Percentiles rank a stretch among this genome's conserved stretches.
Evolutionary conservation across 2,113 vertebrate genomes (phyloP).

Genomic region (Colaptes auratus): DNA sequence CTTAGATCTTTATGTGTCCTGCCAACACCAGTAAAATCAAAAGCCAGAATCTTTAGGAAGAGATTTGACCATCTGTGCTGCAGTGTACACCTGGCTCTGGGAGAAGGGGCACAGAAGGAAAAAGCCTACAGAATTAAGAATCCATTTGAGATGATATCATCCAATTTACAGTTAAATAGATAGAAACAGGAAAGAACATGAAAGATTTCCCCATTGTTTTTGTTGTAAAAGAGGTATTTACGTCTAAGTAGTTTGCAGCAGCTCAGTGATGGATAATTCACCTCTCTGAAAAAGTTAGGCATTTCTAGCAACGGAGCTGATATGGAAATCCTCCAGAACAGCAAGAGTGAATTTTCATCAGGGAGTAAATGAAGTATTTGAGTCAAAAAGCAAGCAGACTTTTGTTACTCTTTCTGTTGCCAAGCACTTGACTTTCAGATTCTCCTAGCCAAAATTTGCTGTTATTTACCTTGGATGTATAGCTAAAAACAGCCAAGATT

Average conservation of each 20-base stretch:
- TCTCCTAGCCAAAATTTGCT: background rate
- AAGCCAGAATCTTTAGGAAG: background rate
- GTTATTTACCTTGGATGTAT: constrained; percentile 5
- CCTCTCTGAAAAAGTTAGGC: background rate
- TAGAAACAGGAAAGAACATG: background rate
- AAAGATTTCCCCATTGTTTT: background rate
- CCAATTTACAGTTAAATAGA: background rate
- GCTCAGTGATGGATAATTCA: background rate
- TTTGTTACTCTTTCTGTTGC: background rate
- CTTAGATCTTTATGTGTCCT: background rate
- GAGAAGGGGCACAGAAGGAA: background rate
- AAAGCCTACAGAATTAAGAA: background rate
- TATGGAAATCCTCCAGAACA: background rate
- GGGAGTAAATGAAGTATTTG: background rate
- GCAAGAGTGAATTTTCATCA: background rate
- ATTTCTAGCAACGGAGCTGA: background rate
- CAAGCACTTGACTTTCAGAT: background rate
- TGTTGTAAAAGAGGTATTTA: background rate
- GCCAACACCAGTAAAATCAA: background rate
- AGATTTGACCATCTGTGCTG: background rate
- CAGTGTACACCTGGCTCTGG: background rate
- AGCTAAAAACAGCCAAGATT: background rate
- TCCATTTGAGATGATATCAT: background rate
- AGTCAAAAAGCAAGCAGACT: background rate
- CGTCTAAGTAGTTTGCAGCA: background rate